phyloP scores from a whole-genome alignment of 2,797 vertebrate species.

The Lindbergichthys nudifrons region DNA sequence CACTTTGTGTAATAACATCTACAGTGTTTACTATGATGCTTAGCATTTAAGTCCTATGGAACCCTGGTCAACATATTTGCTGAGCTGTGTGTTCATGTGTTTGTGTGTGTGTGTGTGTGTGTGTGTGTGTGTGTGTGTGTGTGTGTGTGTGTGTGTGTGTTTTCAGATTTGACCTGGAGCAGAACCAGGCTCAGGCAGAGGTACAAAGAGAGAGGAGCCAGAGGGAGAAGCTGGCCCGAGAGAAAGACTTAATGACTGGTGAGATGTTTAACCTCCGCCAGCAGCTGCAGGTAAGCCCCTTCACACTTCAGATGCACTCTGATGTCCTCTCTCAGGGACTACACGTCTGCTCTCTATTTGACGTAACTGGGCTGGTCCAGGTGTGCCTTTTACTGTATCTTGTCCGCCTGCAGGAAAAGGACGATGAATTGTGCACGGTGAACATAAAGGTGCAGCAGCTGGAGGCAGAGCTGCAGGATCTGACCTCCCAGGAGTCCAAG shows the following conservation, averaged over 20 bases:
- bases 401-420: conserved; percentile 76
- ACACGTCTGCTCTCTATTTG: conserved; percentile 36
- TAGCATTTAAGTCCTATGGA: background rate
- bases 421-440: conserved; percentile 85
- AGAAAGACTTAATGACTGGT: conserved; percentile 91
- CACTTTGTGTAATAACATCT: background rate
- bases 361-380: conserved; percentile 54
- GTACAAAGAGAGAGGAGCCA: conserved; percentile 90
- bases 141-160: conserved; percentile 22
- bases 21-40: background rate
- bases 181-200: conserved; percentile 91
- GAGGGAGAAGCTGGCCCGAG: conserved; percentile 92
- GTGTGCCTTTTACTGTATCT: conserved; percentile 28
- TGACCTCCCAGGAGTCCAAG: conserved; percentile 97
- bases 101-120: conserved; percentile 28
- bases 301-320: conserved; percentile 28
- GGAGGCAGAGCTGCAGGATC: conserved; percentile 95
- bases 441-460: conserved; percentile 91
- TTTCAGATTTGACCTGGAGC: conserved; percentile 93
- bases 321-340: conserved; percentile 36
- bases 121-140: conserved; percentile 24
- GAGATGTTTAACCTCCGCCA: conserved; percentile 94
- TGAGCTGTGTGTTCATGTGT: conserved; percentile 15
- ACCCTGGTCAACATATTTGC: conserved; percentile 1
- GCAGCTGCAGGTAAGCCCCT: conserved; percentile 89